These are phyloP conservation scores for Zingel zingel DNA, from an alignment of 2,113 vertebrate species.

Conservation along the genomic window DNA sequence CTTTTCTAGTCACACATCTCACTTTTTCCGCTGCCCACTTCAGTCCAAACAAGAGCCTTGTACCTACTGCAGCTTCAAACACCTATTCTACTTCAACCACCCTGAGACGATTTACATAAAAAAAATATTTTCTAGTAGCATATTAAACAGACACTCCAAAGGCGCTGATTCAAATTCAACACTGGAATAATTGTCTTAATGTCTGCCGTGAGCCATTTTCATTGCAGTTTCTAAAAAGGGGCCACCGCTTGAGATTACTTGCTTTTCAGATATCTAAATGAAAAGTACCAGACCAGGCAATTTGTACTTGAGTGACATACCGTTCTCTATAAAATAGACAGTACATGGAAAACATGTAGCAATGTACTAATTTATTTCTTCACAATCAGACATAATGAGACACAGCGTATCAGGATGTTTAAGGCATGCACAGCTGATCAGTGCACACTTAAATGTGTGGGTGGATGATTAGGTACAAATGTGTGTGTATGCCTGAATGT, in stretches of 20 bases:
- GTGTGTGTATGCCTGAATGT: not conserved
- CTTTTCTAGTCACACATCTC: not conserved
- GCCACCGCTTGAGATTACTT: not conserved
- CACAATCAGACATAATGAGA: not conserved
- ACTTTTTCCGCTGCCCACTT: not conserved
- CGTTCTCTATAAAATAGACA: not conserved
- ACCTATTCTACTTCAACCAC: not conserved
- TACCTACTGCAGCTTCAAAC: not conserved
- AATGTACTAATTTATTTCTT: not conserved
- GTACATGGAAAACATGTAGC: not conserved
- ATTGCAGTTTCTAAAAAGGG: not conserved
- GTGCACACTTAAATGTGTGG: constrained; percentile 17
- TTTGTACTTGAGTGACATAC: not conserved
- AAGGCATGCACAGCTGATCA: constrained; percentile 4
- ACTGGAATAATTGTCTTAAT: not conserved
- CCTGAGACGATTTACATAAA: not conserved
- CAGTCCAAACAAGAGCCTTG: not conserved
- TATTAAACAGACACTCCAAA: constrained; percentile 29
- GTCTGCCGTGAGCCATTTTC: not conserved
- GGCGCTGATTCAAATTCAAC: constrained; percentile 5
- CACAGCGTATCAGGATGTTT: not conserved
- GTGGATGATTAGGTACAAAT: constrained; percentile 7
- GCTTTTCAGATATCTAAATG: not conserved
- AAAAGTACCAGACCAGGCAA: not conserved
- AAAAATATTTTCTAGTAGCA: not conserved